Base-by-base conservation (phyloP, 2,888 invertebrate genomes). In the Papilio demoleus region DNA sequence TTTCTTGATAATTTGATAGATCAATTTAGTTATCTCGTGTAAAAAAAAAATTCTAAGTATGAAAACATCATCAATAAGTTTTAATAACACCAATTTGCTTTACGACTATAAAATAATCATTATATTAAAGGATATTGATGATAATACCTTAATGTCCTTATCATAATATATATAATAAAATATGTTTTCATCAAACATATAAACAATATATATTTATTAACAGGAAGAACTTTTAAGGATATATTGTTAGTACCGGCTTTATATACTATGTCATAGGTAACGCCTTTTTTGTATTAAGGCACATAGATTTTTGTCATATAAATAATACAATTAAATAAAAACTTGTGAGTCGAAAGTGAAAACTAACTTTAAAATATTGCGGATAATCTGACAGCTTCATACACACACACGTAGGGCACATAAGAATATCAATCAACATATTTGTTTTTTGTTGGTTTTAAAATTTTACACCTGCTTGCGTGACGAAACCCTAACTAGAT, bases 211-310 rank as follows among this genome's bases (percentile, higher is more conserved):
- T 47, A 47, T 47, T 24, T 50, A 3, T 50, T 22, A 22, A 22
- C 50, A 50, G 50, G 50, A 50, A 50, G 50, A 24, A 24, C 50
- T 24, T 50, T 24, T 24, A 50, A 14, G 50, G 50, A 24, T 50
- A 50, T 50, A 24, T 24, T 5, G 50, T 24, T 50, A 50, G 19
- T 47, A 50, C 50, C 24, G 50, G 1, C 14, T 50, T 12, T 14
- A 12, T 9, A 22, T 24, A 5, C n/a, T n/a, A n/a, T n/a, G n/a
- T n/a, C n/a, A n/a, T n/a, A n/a, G n/a, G n/a, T n/a, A n/a, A n/a
- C n/a, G n/a, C n/a, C n/a, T n/a, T n/a, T 50, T 50, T 50, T 5
- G 24, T 14, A 4, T 50, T 12, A 12, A 47, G 24, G 11, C 14
- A 24, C 14, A 12, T 5, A 14, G 1, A 14, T n/a, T n/a, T 14